Evolutionary conservation across 2,113 vertebrate species (phyloP).

Genomic region (Heliornis fulica): DNA sequence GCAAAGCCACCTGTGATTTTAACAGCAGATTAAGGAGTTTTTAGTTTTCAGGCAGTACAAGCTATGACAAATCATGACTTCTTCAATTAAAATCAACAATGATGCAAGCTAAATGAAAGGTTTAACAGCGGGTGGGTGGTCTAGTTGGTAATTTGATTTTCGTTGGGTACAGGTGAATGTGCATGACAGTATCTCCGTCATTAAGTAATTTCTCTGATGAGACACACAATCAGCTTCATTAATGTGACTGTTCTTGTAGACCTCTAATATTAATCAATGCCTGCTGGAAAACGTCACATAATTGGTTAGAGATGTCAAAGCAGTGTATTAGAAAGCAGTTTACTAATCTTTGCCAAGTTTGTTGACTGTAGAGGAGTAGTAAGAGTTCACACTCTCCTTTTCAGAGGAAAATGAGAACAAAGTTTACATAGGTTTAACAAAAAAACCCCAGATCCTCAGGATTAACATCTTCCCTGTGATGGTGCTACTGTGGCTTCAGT

Average conservation of each 20-base stretch:
- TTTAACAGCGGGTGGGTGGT: not conserved
- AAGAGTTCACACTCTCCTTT: not conserved
- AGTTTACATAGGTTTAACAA: not conserved
- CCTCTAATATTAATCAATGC: not conserved
- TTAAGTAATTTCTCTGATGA: slow-evolving; percentile 26
- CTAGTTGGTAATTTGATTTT: slow-evolving; percentile 10
- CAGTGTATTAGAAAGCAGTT: not conserved
- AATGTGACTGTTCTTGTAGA: not conserved
- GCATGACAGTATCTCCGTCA: not conserved
- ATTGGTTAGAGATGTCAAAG: slow-evolving; percentile 1
- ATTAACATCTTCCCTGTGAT: not conserved
- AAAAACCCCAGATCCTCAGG: not conserved
- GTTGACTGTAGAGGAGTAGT: not conserved
- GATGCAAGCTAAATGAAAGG: not conserved
- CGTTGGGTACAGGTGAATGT: slow-evolving; percentile 15
- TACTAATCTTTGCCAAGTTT: not conserved
- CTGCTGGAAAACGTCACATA: not conserved
- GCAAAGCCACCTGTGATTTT: not conserved
- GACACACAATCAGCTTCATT: slow-evolving; percentile 8
- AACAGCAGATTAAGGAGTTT: not conserved
- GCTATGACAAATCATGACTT: not conserved
- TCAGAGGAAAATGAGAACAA: not conserved
- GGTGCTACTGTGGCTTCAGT: not conserved
- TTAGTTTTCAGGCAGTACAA: not conserved
- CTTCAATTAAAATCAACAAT: slow-evolving; percentile 38